A percentile compares a stretch with the other conserved stretches of the same genome.
These are phyloP conservation scores for Cynodonichthys magdalenae DNA, from an alignment of 2,797 vertebrate species.

Conservation along the genomic window DNA sequence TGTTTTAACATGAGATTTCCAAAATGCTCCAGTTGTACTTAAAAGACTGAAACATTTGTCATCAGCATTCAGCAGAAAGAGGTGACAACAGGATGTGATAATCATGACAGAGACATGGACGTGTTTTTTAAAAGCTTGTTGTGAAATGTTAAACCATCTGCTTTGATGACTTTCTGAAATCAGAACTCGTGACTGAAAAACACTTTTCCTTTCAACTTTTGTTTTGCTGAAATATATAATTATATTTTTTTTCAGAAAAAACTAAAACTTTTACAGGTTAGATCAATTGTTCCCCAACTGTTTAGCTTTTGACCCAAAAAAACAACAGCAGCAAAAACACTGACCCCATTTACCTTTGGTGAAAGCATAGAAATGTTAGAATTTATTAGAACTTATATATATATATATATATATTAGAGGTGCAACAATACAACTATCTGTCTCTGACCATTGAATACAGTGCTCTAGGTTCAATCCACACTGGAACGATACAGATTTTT, in stretches of 20 bases:
- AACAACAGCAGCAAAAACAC: too few species aligned
- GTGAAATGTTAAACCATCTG: conserved; percentile 6
- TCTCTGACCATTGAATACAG: too few species aligned
- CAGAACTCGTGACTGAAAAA: conserved; percentile 27
- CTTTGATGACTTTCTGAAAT: conserved; percentile 14
- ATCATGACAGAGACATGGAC: not conserved
- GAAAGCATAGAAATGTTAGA: too few species aligned
- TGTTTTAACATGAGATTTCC: conserved; percentile 18
- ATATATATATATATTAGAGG: too few species aligned
- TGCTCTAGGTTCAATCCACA: too few species aligned
- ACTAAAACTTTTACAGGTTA: too few species aligned
- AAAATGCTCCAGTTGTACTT: conserved; percentile 6
- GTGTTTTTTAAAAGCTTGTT: conserved; percentile 1
- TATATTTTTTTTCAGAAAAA: not conserved
- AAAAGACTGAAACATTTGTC: not conserved
- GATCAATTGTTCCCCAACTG: too few species aligned
- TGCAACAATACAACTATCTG: too few species aligned
- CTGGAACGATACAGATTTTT: too few species aligned
- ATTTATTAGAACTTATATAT: too few species aligned
- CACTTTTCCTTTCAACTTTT: conserved; percentile 25
- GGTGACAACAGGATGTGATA: conserved; percentile 14
- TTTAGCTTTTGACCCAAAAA: too few species aligned
- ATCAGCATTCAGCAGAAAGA: conserved; percentile 19
- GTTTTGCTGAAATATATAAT: conserved; percentile 17
- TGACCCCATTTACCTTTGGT: too few species aligned